phyloP scores from a whole-genome alignment of 1,140 invertebrate species.

The Cydia strobilella region DNA sequence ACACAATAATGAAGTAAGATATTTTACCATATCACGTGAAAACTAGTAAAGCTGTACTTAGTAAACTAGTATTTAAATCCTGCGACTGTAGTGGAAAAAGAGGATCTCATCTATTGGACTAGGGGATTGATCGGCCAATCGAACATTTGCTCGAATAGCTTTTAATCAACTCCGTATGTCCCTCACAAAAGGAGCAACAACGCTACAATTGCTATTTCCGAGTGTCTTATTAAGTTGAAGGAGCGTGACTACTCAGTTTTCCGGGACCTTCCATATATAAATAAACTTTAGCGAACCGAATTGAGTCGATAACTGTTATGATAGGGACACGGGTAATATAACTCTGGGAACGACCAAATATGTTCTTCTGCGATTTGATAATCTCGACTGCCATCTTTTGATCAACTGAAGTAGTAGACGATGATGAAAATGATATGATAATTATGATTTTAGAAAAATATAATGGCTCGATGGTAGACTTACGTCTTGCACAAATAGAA shows the following conservation, averaged over 20 bases:
- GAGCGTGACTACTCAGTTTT: neutral
- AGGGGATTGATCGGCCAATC: neutral
- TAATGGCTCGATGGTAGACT: too few relatives aligned
- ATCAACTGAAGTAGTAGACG: too few relatives aligned
- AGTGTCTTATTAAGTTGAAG: neutral
- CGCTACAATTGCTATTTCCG: neutral
- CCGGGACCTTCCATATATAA: slow-evolving; percentile 2
- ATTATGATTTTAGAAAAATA: too few relatives aligned
- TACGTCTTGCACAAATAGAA: neutral
- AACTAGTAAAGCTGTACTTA: too few relatives aligned
- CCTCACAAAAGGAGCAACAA: neutral
- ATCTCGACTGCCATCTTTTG: too few relatives aligned
- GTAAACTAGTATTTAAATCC: too few relatives aligned
- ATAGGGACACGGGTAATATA: slow-evolving; percentile 1
- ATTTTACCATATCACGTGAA: too few relatives aligned
- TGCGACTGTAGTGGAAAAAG: too few relatives aligned
- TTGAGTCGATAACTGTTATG: neutral
- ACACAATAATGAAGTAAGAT: too few relatives aligned
- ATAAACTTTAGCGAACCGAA: neutral
- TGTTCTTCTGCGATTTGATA: too few relatives aligned
- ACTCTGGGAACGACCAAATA: neutral
- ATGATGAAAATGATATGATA: too few relatives aligned
- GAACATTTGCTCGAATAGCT: slow-evolving; percentile 14
- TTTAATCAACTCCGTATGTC: neutral
- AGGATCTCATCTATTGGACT: neutral